phyloP scores from a whole-genome alignment of 2,888 invertebrate genomes.

The Nemurella pictetii region DNA sequence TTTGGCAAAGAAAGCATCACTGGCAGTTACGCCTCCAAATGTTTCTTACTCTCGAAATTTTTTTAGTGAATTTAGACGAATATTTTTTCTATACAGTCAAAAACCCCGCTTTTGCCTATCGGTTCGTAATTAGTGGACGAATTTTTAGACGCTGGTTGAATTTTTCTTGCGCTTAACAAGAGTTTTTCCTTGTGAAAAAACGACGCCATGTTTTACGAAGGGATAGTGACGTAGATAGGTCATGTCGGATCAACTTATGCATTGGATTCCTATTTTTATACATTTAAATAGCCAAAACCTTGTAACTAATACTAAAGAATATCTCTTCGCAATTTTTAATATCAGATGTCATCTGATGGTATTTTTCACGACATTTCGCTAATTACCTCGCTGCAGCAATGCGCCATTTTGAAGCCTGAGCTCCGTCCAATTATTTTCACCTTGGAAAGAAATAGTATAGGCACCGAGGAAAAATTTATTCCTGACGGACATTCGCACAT shows the following conservation, averaged over 20 bases:
- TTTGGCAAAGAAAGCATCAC: not conserved
- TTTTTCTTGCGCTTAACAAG: not conserved
- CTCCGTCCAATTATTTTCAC: conserved; percentile 30
- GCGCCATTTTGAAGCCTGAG: conserved; percentile 33
- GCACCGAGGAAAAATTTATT: conserved; percentile 18
- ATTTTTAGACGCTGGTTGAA: not conserved
- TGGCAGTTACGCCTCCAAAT: not conserved
- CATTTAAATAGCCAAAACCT: no score
- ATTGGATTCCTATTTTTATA: not conserved
- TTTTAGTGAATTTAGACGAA: not conserved
- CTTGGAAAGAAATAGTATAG: conserved; percentile 28
- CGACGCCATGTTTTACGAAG: not conserved
- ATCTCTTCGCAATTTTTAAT: conserved; percentile 20
- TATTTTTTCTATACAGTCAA: no score
- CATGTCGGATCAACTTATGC: not conserved
- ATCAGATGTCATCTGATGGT: not conserved
- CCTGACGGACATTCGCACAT: conserved; percentile 7
- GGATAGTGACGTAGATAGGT: not conserved
- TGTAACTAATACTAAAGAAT: not conserved
- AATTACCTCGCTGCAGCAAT: not conserved
- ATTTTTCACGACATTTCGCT: not conserved
- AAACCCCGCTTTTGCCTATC: no score
- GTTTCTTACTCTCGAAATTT: not conserved
- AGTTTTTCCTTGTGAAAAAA: not conserved
- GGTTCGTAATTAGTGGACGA: not conserved